A percentile compares a stretch with the other conserved stretches of the same genome.
Conservation (phyloP, 2,888 invertebrate species). For the Hanleya hanleyi region DNA sequence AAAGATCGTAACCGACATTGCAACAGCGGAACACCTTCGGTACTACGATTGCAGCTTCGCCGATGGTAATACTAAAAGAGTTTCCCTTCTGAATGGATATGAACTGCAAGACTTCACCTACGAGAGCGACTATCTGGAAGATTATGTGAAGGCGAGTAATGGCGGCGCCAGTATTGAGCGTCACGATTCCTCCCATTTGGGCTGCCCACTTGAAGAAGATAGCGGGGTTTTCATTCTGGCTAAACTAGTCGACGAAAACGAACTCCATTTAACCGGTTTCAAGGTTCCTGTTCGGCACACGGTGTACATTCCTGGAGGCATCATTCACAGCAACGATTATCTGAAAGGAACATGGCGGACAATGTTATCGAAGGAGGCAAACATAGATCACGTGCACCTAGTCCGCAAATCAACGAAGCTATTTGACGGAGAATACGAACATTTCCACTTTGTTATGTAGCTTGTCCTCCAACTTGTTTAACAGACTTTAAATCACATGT, state of each 20-base stretch:
- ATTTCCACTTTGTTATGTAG: no score
- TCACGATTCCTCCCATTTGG: slow-evolving; percentile 44
- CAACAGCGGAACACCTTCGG: slow-evolving; percentile 37
- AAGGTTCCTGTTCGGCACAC: slow-evolving; percentile 23
- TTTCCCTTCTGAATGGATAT: slow-evolving; percentile 38
- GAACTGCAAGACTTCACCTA: slow-evolving; percentile 47
- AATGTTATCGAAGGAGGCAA: slow-evolving; percentile 43
- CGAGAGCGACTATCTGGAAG: slow-evolving; percentile 38
- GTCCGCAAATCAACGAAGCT: no score
- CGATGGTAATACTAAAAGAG: slow-evolving; percentile 27
- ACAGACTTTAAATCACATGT: no score
- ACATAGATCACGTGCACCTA: slow-evolving; percentile 40
- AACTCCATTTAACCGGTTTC: slow-evolving; percentile 29
- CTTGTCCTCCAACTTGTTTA: no score
- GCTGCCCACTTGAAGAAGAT: slow-evolving; percentile 42
- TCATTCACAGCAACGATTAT: slow-evolving; percentile 41
- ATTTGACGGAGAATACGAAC: no score
- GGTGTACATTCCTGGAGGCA: slow-evolving; percentile 32
- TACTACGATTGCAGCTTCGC: slow-evolving; percentile 42
- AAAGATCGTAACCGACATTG: slow-evolving; percentile 31
- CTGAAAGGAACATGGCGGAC: slow-evolving; percentile 47
- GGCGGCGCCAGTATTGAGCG: slow-evolving; percentile 38
- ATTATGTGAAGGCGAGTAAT: slow-evolving; percentile 30
- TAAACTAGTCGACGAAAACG: slow-evolving; percentile 26
- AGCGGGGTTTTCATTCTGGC: slow-evolving; percentile 39